Evolutionary conservation across 2,888 invertebrate species (phyloP), one percentile per base, ranked within the genome.

Genomic region (Clivina fossor): DNA sequence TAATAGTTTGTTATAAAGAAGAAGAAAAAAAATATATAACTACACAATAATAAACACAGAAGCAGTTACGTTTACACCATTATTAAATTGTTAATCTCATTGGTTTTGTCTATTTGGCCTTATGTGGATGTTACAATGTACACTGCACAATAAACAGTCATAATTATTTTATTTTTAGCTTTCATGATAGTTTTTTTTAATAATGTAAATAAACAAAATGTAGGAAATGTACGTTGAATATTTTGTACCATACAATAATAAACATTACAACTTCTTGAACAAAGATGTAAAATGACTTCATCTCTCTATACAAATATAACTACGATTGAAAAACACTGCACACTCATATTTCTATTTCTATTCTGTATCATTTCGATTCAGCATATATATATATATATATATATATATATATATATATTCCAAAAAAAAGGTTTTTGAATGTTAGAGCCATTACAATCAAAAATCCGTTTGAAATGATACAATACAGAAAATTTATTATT

Each of bases 101-200:
- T 51, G 51, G 43, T 41, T 40, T 50, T 51, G 19, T 41, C 30
- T 51, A 41, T 51, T 51, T 51, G 43, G 51, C 40, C n/a, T 41
- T 51, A 43, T 43, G 51, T 32, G 51, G 43, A 40, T 51, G 41
- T 51, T 33, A 51, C 43, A 51, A 51, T 51, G 43, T 43, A 51
- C 28, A 50, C 32, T 18, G 32, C 53, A 53, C 53, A 53, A 53
- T n/a, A n/a, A n/a, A n/a, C 53, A 53, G 44, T 51, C 26, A 30
- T 50, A 40, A 24, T 51, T 32, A 43, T 51, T 51, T 51, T 51
- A 38, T 51, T 32, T n/a, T 53, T 53, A 44, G 35, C 43, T 53
- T 19, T 38, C 44, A 40, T 44, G 53, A 53, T 35, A 35, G n/a
- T n/a, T n/a, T n/a, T n/a, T n/a, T 44, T 50, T 38, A 50, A 19